These are phyloP conservation scores for Bembecia ichneumoniformis DNA, from an alignment of 2,888 invertebrate genomes.

Conservation along the genomic window DNA sequence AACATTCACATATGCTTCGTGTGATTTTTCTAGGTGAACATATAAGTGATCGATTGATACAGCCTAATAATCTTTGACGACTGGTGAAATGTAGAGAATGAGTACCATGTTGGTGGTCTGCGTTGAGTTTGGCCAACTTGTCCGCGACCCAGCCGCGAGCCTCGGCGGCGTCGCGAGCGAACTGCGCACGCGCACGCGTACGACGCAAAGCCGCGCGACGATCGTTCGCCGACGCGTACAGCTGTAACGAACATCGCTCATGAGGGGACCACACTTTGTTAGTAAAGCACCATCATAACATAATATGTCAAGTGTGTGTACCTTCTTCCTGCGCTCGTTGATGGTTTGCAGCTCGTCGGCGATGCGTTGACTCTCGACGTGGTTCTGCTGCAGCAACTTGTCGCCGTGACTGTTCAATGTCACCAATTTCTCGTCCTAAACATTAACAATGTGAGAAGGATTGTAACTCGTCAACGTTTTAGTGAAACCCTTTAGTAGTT, in stretches of 20 bases:
- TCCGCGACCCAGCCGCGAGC: constrained; percentile 93
- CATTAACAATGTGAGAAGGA: no score
- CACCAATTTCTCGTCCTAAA: constrained; percentile 86
- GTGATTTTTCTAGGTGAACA: no score
- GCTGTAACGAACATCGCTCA: constrained; percentile 28
- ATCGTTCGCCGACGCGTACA: constrained; percentile 77
- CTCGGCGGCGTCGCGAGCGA: constrained; percentile 92
- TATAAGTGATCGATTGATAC: no score
- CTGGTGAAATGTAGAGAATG: no score
- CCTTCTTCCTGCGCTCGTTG: constrained; percentile 77
- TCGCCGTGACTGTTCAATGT: constrained; percentile 87
- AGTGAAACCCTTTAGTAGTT: no score
- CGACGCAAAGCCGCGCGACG: constrained; percentile 82
- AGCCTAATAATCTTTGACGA: no score
- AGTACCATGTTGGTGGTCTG: constrained; percentile 75
- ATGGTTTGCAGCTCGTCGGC: constrained; percentile 82
- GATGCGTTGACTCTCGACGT: constrained; percentile 90
- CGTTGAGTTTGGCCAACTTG: constrained; percentile 88
- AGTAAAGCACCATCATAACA: background rate
- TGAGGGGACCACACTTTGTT: background rate
- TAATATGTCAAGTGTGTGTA: constrained; percentile 14
- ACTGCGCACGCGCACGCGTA: constrained; percentile 88
- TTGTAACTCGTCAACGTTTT: no score
- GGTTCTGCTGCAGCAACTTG: constrained; percentile 89
- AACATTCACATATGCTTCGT: no score